Percentiles rank a stretch among this genome's conserved stretches.
Conservation (phyloP, 2,797 vertebrate species). For the Argyrosomus regius region DNA sequence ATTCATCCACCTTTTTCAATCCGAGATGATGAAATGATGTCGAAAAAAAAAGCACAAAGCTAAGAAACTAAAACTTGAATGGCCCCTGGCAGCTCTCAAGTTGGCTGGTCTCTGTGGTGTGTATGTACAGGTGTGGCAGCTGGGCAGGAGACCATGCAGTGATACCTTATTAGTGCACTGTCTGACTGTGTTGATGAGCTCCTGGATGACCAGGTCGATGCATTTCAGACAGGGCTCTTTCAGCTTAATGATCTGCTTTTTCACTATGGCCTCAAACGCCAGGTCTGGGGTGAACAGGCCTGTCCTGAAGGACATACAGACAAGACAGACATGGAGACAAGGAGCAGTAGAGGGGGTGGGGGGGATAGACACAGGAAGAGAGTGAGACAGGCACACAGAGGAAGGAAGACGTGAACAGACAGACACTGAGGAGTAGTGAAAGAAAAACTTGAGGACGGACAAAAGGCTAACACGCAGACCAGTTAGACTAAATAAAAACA, state of each 20-base stretch:
- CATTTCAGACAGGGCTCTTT: constrained; percentile 98
- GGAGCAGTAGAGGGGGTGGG: constrained; percentile 31
- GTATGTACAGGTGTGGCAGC: constrained; percentile 42
- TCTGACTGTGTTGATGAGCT: constrained; percentile 96
- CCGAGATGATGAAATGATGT: not conserved
- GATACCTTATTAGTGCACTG: constrained; percentile 97
- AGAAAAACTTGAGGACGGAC: constrained; percentile 17
- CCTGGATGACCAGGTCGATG: constrained; percentile 98
- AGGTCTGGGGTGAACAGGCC: constrained; percentile 97
- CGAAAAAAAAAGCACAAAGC: not conserved
- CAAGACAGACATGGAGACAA: constrained; percentile 67
- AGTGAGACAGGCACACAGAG: constrained; percentile 43
- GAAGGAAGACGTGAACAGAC: constrained; percentile 16
- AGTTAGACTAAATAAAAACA: constrained; percentile 6
- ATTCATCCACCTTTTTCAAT: constrained; percentile 15
- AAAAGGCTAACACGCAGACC: constrained; percentile 14
- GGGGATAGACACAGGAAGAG: constrained; percentile 25
- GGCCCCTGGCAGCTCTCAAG: constrained; percentile 38
- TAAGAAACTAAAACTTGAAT: not conserved
- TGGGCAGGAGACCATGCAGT: constrained; percentile 64
- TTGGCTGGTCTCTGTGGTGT: constrained; percentile 45
- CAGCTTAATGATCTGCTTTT: constrained; percentile 99
- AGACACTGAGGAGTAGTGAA: constrained; percentile 17
- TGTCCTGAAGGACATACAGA: constrained; percentile 88
- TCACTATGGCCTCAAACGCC: constrained; percentile 98